Base-by-base conservation (phyloP, 2,888 invertebrate genomes). In the Hirtodrosophila alboralis region DNA sequence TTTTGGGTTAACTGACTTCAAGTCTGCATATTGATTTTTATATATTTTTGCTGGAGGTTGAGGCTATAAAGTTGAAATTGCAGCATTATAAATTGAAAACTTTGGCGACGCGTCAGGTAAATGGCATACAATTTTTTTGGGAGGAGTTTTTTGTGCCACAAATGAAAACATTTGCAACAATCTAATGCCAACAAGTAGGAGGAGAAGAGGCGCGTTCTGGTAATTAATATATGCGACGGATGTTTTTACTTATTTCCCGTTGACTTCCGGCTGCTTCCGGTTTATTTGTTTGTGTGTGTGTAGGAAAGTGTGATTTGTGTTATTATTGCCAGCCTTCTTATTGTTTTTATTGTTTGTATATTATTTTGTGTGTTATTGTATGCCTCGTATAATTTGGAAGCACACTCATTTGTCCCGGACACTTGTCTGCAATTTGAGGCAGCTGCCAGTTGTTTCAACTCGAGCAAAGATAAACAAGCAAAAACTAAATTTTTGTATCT, bases 231-330 rank as follows among this genome's bases (percentile, higher is more conserved):
- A 75, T 47, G 40, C 56, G 21, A 61, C 79, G 84, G 81, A 87
- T 84, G 83, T 79, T 84, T n/a, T 75, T 68, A 69, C 70, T 81
- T 77, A 74, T 87, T 86, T 86, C 77, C 48, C 75, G 66, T 67
- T 70, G 64, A 84, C 79, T 79, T 87, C 78, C 80, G 75, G 37
- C 18, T 26, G 56, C 65, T 78, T 70, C 80, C 76, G 62, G 44
- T 74, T 66, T 23, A 10, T 44, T 14, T 33, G n/a, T 30, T 12
- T 48, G 41, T 54, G 33, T 51, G 65, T 33, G 47, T 44, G n/a
- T 26, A 8, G 6, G 3, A 7, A 8, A 2, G 23, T 23, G 23
- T 23, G 23, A 23, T 23, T 23, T 23, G 23, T 23, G 23, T 23
- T 27, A 14, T 16, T 31, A n/a, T 8, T 59, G 43, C 44, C 31